Conservation (phyloP, 2,797 vertebrate genomes). For the Dipus sagitta region DNA sequence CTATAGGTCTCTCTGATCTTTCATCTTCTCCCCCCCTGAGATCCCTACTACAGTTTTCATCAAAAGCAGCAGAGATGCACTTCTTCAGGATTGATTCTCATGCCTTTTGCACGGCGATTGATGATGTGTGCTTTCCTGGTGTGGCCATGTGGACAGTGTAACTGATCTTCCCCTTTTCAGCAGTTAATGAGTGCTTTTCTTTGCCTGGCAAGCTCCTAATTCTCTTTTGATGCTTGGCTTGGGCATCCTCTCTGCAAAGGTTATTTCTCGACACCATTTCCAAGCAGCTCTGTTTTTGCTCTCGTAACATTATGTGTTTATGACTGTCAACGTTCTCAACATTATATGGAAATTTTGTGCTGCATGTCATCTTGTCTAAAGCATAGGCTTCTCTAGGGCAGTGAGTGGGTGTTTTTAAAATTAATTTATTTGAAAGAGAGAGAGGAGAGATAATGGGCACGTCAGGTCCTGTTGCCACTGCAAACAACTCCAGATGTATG, state of each 20-base stretch:
- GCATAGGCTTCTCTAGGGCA: conserved; percentile 31
- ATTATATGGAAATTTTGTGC: conserved; percentile 63
- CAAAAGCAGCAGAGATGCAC: conserved; percentile 81
- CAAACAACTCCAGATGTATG: too few relatives aligned
- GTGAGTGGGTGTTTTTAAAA: not conserved
- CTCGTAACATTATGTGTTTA: conserved; percentile 68
- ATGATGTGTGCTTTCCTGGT: conserved; percentile 79
- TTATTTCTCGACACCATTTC: conserved; percentile 52
- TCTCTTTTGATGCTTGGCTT: conserved; percentile 74
- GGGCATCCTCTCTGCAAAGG: conserved; percentile 36
- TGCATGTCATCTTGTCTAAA: conserved; percentile 63
- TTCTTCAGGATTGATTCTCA: conserved; percentile 81
- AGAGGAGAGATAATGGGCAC: too few relatives aligned
- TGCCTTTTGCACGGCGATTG: conserved; percentile 70
- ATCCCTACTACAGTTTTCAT: conserved; percentile 81
- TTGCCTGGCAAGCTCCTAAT: conserved; percentile 68
- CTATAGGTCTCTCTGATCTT: conserved; percentile 78
- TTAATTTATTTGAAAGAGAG: too few relatives aligned
- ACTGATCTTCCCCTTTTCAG: conserved; percentile 76
- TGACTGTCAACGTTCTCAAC: conserved; percentile 56
- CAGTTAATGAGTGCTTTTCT: conserved; percentile 80
- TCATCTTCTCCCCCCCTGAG: conserved; percentile 71
- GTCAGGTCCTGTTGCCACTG: too few relatives aligned
- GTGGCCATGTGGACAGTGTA: conserved; percentile 79
- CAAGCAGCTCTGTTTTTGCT: conserved; percentile 55